Conservation (phyloP, 2,888 invertebrate genomes). For the Campopleginae sp. region DNA sequence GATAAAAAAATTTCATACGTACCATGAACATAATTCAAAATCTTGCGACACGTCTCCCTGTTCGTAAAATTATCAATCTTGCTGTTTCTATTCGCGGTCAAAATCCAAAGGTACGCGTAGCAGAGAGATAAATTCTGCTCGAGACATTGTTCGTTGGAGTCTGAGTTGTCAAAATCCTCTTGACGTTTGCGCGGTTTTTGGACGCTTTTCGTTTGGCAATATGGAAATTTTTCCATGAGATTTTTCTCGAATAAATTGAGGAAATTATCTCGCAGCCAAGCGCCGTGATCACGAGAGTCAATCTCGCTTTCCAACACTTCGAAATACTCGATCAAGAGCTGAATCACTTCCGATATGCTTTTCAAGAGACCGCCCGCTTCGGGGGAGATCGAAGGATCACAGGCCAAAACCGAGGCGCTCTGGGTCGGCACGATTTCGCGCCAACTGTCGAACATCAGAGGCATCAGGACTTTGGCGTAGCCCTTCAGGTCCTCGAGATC, state of each 20-base stretch:
- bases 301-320: conserved; percentile 74
- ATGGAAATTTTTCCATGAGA: conserved; percentile 87
- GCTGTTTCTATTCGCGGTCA: conserved; percentile 85
- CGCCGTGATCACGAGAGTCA: conserved; percentile 71
- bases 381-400: conserved; percentile 85
- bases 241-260: conserved; percentile 86
- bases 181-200: conserved; percentile 81
- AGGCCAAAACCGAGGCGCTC: conserved; percentile 74
- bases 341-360: conserved; percentile 87
- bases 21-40: conserved; percentile 86
- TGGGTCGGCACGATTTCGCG: conserved; percentile 89
- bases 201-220: conserved; percentile 83
- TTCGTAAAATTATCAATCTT: conserved; percentile 83
- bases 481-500: conserved; percentile 86
- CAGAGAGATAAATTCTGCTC: conserved; percentile 86
- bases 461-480: conserved; percentile 89
- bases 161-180: conserved; percentile 83
- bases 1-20: conserved; percentile 62
- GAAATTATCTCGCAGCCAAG: conserved; percentile 86
- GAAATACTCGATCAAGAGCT: conserved; percentile 86
- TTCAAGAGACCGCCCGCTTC: conserved; percentile 89
- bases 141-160: conserved; percentile 84
- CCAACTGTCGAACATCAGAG: conserved; percentile 93
- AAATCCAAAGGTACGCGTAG: conserved; percentile 81
- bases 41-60: conserved; percentile 80